Percentiles rank a stretch among this genome's conserved stretches.
These are phyloP conservation scores for Myioborus melanocephalus DNA, from an alignment of 2,797 vertebrate genomes.

Conservation along the genomic window DNA sequence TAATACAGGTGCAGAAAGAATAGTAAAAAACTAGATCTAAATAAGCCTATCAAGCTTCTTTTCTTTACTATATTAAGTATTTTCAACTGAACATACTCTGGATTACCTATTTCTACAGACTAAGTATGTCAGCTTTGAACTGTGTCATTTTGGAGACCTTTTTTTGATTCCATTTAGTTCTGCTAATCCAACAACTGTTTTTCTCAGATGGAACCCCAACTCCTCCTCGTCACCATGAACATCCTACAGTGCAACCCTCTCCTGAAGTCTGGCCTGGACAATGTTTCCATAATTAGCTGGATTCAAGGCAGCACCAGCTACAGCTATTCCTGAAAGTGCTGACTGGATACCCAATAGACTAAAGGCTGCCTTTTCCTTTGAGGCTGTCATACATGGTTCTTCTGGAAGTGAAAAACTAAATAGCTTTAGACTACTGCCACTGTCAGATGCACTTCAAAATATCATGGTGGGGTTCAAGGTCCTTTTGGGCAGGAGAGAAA, in stretches of 20 bases:
- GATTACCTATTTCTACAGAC: background rate
- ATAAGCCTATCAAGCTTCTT: background rate
- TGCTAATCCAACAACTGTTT: background rate
- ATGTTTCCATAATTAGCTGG: background rate
- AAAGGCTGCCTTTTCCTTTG: background rate
- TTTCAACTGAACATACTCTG: background rate
- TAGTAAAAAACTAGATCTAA: background rate
- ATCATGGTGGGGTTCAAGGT: rapidly evolving
- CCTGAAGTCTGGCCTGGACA: background rate
- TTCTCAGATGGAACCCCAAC: background rate
- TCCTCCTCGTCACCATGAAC: background rate
- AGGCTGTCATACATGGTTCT: background rate
- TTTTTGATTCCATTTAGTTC: background rate
- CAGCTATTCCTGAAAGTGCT: background rate
- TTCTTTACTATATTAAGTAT: background rate
- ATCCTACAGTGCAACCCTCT: background rate
- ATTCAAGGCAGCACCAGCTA: background rate
- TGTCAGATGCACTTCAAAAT: background rate
- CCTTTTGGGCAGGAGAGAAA: background rate
- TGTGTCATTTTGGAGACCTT: background rate
- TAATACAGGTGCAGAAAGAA: background rate
- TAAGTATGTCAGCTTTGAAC: background rate
- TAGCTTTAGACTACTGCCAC: background rate
- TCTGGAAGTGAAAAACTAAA: background rate
- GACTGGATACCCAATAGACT: background rate